Conservation (phyloP, 1,140 invertebrate species). For the Planococcus citri region DNA sequence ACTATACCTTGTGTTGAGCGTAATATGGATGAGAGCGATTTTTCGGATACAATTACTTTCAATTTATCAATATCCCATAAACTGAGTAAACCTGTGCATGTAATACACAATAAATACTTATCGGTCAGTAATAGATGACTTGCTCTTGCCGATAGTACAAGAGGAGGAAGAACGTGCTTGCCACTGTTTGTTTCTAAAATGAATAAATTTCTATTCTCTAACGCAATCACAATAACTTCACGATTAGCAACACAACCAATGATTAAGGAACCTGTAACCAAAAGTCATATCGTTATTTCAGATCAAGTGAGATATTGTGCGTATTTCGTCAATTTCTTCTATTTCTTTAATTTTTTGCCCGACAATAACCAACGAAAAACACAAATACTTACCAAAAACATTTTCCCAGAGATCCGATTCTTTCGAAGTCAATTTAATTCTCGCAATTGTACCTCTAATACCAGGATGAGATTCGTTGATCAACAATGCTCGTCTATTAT, state of each 20-base stretch:
- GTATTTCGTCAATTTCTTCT: too few species aligned
- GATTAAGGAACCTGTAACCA: slow-evolving; percentile 41
- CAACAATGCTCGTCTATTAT: slow-evolving; percentile 7
- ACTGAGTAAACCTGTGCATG: slow-evolving; percentile 33
- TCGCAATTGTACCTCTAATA: slow-evolving; percentile 25
- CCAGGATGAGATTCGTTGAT: slow-evolving; percentile 25
- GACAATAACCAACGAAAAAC: background rate
- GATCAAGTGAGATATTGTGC: too few species aligned
- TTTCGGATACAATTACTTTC: slow-evolving; percentile 1
- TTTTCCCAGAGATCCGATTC: slow-evolving; percentile 39
- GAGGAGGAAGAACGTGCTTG: slow-evolving; percentile 44
- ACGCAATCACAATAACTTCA: slow-evolving; percentile 44
- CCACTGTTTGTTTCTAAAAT: slow-evolving; percentile 44
- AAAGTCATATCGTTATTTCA: too few species aligned
- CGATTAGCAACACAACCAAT: slow-evolving; percentile 39
- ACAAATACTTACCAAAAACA: slow-evolving; percentile 38
- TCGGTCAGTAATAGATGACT: slow-evolving; percentile 36
- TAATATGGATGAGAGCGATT: slow-evolving; percentile 8
- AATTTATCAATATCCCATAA: slow-evolving; percentile 32
- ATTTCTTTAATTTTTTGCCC: slow-evolving; percentile 21
- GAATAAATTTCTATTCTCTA: slow-evolving; percentile 52
- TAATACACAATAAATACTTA: slow-evolving; percentile 32
- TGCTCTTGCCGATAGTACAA: slow-evolving; percentile 46
- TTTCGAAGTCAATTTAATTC: slow-evolving; percentile 24
- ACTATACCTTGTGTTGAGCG: background rate